Evolutionary conservation across 2,797 vertebrate species (phyloP).

Genomic region (Hydrophis major): DNA sequence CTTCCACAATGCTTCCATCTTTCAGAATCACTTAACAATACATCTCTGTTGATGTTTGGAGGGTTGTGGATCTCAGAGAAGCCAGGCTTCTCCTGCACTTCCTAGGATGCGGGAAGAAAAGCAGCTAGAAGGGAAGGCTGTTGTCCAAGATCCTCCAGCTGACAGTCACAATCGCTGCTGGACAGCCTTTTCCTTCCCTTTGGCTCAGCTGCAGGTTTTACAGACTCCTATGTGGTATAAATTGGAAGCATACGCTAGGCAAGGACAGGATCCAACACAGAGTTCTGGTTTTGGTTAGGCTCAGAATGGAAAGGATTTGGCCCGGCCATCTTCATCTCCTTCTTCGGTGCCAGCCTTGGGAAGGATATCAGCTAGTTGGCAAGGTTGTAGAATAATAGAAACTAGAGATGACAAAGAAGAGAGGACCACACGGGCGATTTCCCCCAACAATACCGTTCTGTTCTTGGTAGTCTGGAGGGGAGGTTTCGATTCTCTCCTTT

Average conservation of each 20-base stretch:
- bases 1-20: neutral
- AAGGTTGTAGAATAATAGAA: conserved; percentile 36
- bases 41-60: conserved; percentile 23
- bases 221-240: conserved; percentile 40
- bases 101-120: conserved; percentile 5
- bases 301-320: conserved; percentile 26
- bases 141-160: conserved; percentile 6
- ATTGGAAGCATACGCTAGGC: conserved; percentile 37
- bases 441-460: neutral
- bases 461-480: conserved; percentile 11
- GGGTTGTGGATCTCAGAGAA: conserved; percentile 8
- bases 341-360: conserved; percentile 17
- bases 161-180: neutral
- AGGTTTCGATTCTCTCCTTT: neutral
- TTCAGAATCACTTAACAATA: neutral
- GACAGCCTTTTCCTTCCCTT: conserved; percentile 34
- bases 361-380: conserved; percentile 11
- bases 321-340: neutral
- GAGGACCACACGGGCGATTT: neutral
- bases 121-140: neutral
- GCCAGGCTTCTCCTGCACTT: neutral
- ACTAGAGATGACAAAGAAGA: conserved; percentile 8
- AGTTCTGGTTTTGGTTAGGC: conserved; percentile 36
- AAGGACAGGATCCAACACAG: conserved; percentile 21
- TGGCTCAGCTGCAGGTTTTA: conserved; percentile 41